Percentiles rank a stretch among this genome's conserved stretches.
These are phyloP conservation scores for Falco rusticolus DNA, from an alignment of 2,797 vertebrate species.

Conservation along the genomic window DNA sequence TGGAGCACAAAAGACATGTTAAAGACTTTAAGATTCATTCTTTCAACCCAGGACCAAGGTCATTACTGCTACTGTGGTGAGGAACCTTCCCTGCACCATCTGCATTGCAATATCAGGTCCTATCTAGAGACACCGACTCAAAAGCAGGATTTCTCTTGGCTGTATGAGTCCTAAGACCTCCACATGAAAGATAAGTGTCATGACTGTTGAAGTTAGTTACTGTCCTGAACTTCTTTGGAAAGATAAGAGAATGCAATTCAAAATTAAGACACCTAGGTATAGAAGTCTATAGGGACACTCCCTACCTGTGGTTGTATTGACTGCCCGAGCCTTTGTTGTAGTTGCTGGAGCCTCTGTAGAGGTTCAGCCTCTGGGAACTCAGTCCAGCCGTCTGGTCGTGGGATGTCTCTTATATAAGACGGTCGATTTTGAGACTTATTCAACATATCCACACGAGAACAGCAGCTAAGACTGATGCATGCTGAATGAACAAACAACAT, in stretches of 20 bases:
- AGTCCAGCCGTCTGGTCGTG: not conserved
- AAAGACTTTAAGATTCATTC: not conserved
- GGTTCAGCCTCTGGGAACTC: not conserved
- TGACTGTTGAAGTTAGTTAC: not conserved
- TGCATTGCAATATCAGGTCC: not conserved
- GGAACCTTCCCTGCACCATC: not conserved
- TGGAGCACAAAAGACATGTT: not conserved
- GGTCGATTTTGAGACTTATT: not conserved
- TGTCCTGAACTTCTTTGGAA: not conserved
- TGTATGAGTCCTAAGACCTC: not conserved
- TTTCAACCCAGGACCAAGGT: not conserved
- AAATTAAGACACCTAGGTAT: not conserved
- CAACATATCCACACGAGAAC: not conserved
- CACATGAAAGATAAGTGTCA: not conserved
- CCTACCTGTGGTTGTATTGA: not conserved
- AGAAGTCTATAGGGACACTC: not conserved
- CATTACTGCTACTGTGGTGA: not conserved
- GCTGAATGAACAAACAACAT: not conserved
- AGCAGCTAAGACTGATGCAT: not conserved
- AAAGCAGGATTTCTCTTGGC: not conserved
- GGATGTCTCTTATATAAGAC: not conserved
- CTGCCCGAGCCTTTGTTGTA: not conserved
- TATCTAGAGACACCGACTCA: not conserved
- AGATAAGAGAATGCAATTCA: not conserved
- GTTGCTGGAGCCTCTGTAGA: not conserved